Base-by-base conservation (phyloP, 2,888 invertebrate genomes). In the Drosophila atripex region DNA sequence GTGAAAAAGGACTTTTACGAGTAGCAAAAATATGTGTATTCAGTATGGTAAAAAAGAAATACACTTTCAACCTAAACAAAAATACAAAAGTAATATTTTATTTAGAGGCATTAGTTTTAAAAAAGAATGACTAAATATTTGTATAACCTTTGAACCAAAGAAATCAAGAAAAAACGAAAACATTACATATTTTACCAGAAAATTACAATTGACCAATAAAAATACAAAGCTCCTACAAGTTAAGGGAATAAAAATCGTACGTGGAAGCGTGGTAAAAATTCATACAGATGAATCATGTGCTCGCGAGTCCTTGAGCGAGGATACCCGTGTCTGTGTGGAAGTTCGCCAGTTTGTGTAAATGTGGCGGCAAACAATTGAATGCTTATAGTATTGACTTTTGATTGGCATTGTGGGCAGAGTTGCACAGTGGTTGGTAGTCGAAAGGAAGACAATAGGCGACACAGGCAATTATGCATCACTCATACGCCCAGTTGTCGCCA, bases 361-460 rank as follows among this genome's bases (percentile, higher is more conserved):
- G 50, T 16, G 54, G 73, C 46, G 69, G 60, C 73, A 75, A 71
- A 75, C 74, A 75, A 75, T 75, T 73, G 73, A 61, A 75, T 73
- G 71, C 66, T 71, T 73, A 61, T 66, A 54, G 73, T 66, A 73
- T 73, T 73, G 75, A 75, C 75, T 75, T 75, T 75, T 75, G 75
- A 73, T 75, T 73, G 75, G 71, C 60, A 53, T 60, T 73, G 65
- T 73, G 59, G 66, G 38, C 23, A 46, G 51, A 53, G 49, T 23
- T 23, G 55, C 30, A 12, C 16, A 28, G 35, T 35, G 52, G 47
- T 18, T 43, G 55, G 47, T 11, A 21, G 8, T 9, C 30, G 18
- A 21, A 12, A 41, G 41, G n/a, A 47, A 12, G 23, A 35, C 47
- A 69, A 49, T 25, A 23, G 30, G 43, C 18, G 54, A 32, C 35